Percentiles rank a stretch among this genome's conserved stretches.
Conservation (phyloP, 37 sponge, comb jelly and placozoan species). For the Axinella damicornis region DNA sequence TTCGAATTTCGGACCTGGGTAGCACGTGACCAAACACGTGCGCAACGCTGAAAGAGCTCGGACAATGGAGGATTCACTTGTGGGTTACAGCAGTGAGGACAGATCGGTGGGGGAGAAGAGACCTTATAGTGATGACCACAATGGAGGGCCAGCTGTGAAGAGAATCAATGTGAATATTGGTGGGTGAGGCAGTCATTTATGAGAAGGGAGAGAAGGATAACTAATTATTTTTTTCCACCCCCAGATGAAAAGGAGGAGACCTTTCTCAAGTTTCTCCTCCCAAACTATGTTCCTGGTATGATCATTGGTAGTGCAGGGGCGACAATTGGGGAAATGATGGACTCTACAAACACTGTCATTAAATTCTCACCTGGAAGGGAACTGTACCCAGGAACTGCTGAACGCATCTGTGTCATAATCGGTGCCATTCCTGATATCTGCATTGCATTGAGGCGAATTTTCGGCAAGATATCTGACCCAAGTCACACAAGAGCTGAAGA, state of each 20-base stretch:
- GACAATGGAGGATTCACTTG: no score
- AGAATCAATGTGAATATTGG: not conserved
- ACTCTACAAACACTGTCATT: constrained; percentile 66
- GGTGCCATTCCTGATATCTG: constrained; percentile 63
- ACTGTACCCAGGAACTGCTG: constrained; percentile 83
- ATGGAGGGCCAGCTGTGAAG: constrained; percentile 5
- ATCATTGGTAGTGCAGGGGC: constrained; percentile 93
- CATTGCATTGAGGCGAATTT: constrained; percentile 34
- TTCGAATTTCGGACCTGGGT: no score
- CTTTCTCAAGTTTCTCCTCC: constrained; percentile 90
- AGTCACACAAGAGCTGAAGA: constrained; percentile 30
- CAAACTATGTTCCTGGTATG: constrained; percentile 85
- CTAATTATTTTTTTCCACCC: not conserved
- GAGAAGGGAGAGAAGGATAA: no score
- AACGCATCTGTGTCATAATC: constrained; percentile 81
- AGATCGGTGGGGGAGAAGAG: no score
- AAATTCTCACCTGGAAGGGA: constrained; percentile 88
- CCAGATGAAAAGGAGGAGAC: constrained; percentile 46
- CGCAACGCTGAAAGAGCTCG: no score
- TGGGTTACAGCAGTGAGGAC: no score
- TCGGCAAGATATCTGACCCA: constrained; percentile 43
- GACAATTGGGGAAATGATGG: constrained; percentile 81
- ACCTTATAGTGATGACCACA: no score
- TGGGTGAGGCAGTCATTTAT: no score
- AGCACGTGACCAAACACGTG: no score